phyloP scores from a whole-genome alignment of 2,888 invertebrate genomes.

The Mechanitis mazaeus region DNA sequence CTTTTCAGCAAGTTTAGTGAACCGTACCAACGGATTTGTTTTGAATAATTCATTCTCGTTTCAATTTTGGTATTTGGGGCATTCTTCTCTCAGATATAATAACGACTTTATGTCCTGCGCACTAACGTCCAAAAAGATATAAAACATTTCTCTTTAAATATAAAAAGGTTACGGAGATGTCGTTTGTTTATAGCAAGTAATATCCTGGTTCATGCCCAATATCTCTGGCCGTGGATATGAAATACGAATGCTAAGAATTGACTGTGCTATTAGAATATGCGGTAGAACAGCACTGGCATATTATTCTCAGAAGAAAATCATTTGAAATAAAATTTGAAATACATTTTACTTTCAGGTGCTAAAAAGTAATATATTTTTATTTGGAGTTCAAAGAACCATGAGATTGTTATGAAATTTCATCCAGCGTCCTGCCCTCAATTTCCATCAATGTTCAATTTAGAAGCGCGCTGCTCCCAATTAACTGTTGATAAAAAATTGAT shows the following conservation, averaged over 20 bases:
- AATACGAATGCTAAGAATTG: conserved; percentile 5
- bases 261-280: background rate
- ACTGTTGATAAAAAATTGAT: background rate
- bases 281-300: background rate
- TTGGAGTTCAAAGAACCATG: conserved; percentile 3
- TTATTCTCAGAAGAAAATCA: conserved; percentile 1
- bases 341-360: background rate
- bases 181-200: conserved; percentile 12
- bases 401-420: background rate
- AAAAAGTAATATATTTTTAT: background rate
- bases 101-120: conserved; percentile 2
- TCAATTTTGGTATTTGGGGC: conserved; percentile 33
- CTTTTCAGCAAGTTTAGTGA: conserved; percentile 35
- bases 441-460: conserved; percentile 1
- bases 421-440: conserved; percentile 2
- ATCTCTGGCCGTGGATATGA: conserved; percentile 14
- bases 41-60: conserved; percentile 55
- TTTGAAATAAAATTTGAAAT: conserved; percentile 1
- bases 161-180: conserved; percentile 10
- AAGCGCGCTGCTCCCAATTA: conserved; percentile 1
- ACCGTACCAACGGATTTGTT: conserved; percentile 47
- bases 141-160: conserved; percentile 6
- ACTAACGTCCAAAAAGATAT: conserved; percentile 2
- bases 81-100: conserved; percentile 7
- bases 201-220: conserved; percentile 15